A percentile compares a stretch with the other conserved stretches of the same genome.
Conservation (phyloP, 1,140 invertebrate species). For the Portunus trituberculatus region DNA sequence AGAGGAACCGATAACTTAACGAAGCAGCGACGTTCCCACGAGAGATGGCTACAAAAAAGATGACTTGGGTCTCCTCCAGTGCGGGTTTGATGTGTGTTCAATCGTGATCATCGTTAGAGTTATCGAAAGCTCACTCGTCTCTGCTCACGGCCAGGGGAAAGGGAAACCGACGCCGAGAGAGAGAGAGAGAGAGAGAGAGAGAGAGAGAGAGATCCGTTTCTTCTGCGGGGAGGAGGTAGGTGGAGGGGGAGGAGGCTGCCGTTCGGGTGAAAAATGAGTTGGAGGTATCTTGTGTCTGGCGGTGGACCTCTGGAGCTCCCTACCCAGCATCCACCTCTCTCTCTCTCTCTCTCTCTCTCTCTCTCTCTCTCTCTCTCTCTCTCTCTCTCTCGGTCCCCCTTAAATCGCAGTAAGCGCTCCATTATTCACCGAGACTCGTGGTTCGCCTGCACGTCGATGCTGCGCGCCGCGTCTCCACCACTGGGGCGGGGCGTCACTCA, state of each 20-base stretch:
- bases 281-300: background rate
- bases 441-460: background rate
- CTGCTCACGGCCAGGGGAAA: background rate
- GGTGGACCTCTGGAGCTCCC: background rate
- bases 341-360: conserved; percentile 8
- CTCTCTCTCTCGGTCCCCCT: background rate
- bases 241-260: background rate
- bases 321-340: too few relatives aligned
- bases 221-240: background rate
- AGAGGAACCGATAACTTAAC: too few relatives aligned
- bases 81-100: background rate
- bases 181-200: background rate
- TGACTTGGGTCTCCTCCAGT: too few relatives aligned
- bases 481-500: background rate
- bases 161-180: background rate
- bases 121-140: background rate
- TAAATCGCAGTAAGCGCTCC: background rate
- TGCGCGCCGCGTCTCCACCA: background rate
- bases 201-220: too few relatives aligned
- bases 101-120: background rate
- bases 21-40: too few relatives aligned
- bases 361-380: conserved; percentile 23
- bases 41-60: too few relatives aligned
- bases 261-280: background rate
- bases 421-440: background rate